Conservation (phyloP, 2,797 vertebrate genomes). For the Lemur catta region DNA sequence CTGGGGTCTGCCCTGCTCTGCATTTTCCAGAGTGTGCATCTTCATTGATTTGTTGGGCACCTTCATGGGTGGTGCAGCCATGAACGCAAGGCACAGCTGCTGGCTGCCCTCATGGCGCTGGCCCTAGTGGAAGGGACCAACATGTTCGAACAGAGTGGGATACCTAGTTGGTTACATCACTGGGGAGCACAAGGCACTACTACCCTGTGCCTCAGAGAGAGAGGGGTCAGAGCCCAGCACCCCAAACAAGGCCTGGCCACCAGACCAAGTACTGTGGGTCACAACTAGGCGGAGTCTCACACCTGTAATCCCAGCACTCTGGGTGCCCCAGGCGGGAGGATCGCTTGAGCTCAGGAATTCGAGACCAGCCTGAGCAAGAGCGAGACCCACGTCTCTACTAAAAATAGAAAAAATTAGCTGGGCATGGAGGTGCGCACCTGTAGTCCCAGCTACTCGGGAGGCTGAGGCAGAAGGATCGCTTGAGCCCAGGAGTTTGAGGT, state of each 20-base stretch:
- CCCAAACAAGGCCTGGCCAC: not conserved
- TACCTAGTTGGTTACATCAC: fast-evolving
- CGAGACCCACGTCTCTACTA: too few relatives aligned
- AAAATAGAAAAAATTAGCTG: too few relatives aligned
- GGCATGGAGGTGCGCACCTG: too few relatives aligned
- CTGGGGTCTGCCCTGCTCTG: not conserved
- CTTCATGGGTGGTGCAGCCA: not conserved
- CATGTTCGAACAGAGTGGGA: fast-evolving
- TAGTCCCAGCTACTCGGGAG: too few relatives aligned
- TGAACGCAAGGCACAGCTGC: not conserved
- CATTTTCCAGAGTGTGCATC: not conserved
- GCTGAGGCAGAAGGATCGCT: too few relatives aligned
- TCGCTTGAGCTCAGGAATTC: too few relatives aligned
- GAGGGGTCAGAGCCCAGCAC: fast-evolving
- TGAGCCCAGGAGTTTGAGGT: too few relatives aligned
- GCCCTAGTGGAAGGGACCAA: not conserved
- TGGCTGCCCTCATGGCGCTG: not conserved
- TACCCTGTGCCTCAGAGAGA: not conserved
- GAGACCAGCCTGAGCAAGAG: too few relatives aligned
- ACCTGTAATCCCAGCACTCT: too few relatives aligned
- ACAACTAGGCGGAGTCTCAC: too few relatives aligned
- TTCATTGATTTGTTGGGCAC: not conserved
- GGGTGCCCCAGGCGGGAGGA: too few relatives aligned
- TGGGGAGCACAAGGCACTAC: not conserved
- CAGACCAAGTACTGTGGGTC: not conserved